These are phyloP conservation scores for Matsumyia berberina DNA, from an alignment of 2,888 invertebrate species.

Conservation along the genomic window DNA sequence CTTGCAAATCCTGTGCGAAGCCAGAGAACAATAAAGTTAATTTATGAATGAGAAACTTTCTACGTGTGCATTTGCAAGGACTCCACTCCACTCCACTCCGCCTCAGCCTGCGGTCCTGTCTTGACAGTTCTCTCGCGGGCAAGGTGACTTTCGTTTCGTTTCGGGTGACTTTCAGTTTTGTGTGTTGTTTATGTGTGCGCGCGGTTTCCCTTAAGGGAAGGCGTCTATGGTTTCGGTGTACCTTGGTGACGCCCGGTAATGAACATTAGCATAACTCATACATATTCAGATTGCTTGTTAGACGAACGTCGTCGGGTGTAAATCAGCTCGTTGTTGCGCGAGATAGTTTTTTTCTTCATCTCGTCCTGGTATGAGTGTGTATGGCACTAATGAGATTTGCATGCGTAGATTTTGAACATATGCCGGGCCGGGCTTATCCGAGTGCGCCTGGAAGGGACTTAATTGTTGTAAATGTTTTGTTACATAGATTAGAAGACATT, in stretches of 20 bases:
- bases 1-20: constrained; percentile 54
- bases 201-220: constrained; percentile 15
- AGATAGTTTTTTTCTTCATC: constrained; percentile 12
- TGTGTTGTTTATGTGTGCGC: constrained; percentile 46
- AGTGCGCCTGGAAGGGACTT: not conserved
- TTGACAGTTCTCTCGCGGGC: constrained; percentile 10
- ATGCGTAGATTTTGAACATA: constrained; percentile 39
- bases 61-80: constrained; percentile 59
- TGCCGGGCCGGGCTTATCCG: constrained; percentile 1
- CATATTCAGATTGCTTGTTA: constrained; percentile 70
- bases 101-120: too few relatives aligned
- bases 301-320: constrained; percentile 30
- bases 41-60: constrained; percentile 70
- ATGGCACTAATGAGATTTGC: constrained; percentile 54
- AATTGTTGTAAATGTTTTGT: constrained; percentile 51
- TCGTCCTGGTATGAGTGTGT: not conserved
- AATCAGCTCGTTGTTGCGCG: constrained; percentile 45
- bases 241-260: constrained; percentile 48
- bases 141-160: constrained; percentile 32
- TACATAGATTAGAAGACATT: constrained; percentile 29
- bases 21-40: constrained; percentile 71
- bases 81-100: not conserved
- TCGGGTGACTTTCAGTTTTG: constrained; percentile 33
- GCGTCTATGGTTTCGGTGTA: constrained; percentile 17
- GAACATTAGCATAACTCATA: constrained; percentile 72